A percentile compares a stretch with the other conserved stretches of the same genome.
Evolutionary conservation across 1,140 invertebrate genomes (phyloP).

Genomic region (Sinonovacula constricta): DNA sequence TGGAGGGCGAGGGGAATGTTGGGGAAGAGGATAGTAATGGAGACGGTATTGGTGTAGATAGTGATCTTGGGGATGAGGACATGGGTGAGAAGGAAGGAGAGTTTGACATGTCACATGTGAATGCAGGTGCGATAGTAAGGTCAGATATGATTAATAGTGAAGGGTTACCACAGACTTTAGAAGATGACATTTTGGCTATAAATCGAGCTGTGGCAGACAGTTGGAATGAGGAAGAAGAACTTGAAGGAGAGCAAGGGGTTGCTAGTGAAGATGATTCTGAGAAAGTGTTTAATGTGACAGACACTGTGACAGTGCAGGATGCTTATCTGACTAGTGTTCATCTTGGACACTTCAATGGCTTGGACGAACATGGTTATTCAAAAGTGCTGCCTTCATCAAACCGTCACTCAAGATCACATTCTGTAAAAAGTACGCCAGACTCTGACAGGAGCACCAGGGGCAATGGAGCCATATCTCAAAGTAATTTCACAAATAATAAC

Average conservation of each 20-base stretch:
- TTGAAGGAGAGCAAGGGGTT: neutral
- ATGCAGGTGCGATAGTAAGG: too few species aligned
- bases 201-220: too few species aligned
- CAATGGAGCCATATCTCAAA: neutral
- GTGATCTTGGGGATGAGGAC: neutral
- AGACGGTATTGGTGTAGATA: conserved; percentile 2
- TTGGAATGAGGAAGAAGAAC: neutral
- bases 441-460: conserved; percentile 1
- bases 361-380: conserved; percentile 38
- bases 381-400: conserved; percentile 11
- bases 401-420: neutral
- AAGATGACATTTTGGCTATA: too few species aligned
- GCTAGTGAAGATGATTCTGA: conserved; percentile 8
- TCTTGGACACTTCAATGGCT: conserved; percentile 46
- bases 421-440: conserved; percentile 22
- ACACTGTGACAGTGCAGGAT: conserved; percentile 34
- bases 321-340: conserved; percentile 41
- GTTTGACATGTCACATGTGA: too few species aligned
- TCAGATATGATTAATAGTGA: too few species aligned
- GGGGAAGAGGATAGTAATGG: conserved; percentile 45
- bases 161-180: too few species aligned
- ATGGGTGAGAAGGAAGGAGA: too few species aligned
- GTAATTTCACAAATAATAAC: neutral
- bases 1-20: conserved; percentile 16
- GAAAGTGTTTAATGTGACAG: conserved; percentile 48